Conservation (phyloP, 92 coral and sea anemone genomes). For the Pocillopora meandrina region DNA sequence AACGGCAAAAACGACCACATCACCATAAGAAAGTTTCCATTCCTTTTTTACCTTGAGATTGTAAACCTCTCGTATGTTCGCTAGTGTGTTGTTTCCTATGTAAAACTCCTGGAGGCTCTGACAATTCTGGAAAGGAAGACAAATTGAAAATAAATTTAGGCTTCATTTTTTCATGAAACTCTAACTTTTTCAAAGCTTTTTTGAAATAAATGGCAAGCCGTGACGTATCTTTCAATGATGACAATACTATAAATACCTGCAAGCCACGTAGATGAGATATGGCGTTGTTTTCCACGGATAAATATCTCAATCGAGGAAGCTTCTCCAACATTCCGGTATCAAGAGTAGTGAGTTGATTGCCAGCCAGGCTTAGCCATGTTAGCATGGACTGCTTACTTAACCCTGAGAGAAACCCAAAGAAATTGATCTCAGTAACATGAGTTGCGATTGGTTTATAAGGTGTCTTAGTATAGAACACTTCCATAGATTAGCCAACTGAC, state of each 20-base stretch:
- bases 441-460: not conserved
- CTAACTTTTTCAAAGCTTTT: not conserved
- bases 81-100: slow-evolving; percentile 81
- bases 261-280: slow-evolving; percentile 80
- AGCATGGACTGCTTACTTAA: slow-evolving; percentile 67
- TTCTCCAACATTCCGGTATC: slow-evolving; percentile 79
- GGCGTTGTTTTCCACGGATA: slow-evolving; percentile 85
- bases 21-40: not conserved
- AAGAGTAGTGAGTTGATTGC: slow-evolving; percentile 68
- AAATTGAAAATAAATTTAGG: not conserved
- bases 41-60: slow-evolving; percentile 71
- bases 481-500: not conserved
- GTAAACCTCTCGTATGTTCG: slow-evolving; percentile 86
- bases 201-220: not conserved
- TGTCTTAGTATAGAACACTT: not conserved
- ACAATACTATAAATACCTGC: slow-evolving; percentile 57
- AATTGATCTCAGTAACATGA: not conserved
- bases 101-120: slow-evolving; percentile 82
- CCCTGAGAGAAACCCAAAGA: slow-evolving; percentile 45
- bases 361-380: slow-evolving; percentile 70
- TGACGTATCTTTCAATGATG: too few species aligned
- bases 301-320: slow-evolving; percentile 67
- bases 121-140: slow-evolving; percentile 54
- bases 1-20: too few species aligned
- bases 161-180: not conserved